Conservation (phyloP, 64 coral and sea anemone species). For the Montipora foliosa region DNA sequence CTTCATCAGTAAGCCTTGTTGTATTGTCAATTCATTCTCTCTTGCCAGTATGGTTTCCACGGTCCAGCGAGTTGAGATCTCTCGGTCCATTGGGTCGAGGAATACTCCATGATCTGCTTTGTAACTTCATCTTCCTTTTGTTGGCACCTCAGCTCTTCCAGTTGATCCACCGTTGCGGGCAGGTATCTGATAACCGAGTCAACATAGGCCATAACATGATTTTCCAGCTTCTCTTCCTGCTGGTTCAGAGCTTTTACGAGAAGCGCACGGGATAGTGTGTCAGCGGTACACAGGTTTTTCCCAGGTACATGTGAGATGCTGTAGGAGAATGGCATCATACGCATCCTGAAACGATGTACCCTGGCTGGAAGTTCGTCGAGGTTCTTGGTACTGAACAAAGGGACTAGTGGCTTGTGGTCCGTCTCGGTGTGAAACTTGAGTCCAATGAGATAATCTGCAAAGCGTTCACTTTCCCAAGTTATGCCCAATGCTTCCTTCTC, state of each 20-base stretch:
- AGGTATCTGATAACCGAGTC: constrained; percentile 4
- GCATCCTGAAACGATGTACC: neutral
- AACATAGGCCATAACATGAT: constrained; percentile 28
- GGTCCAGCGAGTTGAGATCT: too few relatives aligned
- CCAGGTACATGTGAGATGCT: neutral
- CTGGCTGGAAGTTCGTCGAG: neutral
- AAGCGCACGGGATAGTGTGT: too few relatives aligned
- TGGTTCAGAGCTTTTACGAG: too few relatives aligned
- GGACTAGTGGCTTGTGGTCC: neutral
- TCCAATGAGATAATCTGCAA: too few relatives aligned
- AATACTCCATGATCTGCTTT: too few relatives aligned
- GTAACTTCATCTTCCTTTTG: constrained; percentile 21
- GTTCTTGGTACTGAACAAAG: neutral
- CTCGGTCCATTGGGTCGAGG: too few relatives aligned
- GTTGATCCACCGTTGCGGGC: constrained; percentile 24
- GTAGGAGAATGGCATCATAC: neutral
- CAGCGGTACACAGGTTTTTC: neutral
- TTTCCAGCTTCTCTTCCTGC: neutral
- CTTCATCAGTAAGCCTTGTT: neutral
- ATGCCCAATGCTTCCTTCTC: too few relatives aligned
- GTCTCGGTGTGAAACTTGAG: too few relatives aligned
- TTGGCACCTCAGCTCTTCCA: neutral
- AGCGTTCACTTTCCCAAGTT: too few relatives aligned
- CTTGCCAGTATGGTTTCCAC: too few relatives aligned
- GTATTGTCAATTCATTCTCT: too few relatives aligned